Evolutionary conservation across 2,888 invertebrate genomes (phyloP).

Genomic region (Pherbina coryleti): DNA sequence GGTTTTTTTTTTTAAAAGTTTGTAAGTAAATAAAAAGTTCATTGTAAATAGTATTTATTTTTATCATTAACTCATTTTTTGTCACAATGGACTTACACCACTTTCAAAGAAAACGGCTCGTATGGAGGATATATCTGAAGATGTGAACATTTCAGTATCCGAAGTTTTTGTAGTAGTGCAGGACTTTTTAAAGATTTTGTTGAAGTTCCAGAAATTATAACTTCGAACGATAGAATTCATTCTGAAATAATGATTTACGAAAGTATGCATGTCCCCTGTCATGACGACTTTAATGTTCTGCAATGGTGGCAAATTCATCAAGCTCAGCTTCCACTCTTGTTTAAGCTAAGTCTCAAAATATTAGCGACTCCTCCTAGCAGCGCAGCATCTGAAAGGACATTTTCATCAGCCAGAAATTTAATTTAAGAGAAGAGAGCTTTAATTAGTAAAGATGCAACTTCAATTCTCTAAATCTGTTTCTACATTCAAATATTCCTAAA

Average conservation of each 20-base stretch:
- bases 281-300: slow-evolving; percentile 41
- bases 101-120: too few species aligned
- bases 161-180: background rate
- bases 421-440: too few species aligned
- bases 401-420: slow-evolving; percentile 15
- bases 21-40: too few species aligned
- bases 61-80: too few species aligned
- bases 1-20: too few species aligned
- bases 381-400: slow-evolving; percentile 15
- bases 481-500: background rate
- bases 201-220: slow-evolving; percentile 8
- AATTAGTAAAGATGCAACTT: background rate
- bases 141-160: slow-evolving; percentile 21
- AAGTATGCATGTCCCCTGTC: slow-evolving; percentile 15
- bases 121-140: slow-evolving; percentile 9
- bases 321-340: slow-evolving; percentile 19
- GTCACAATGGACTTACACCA: too few species aligned
- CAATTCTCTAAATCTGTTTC: slow-evolving; percentile 33
- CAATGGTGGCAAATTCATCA: slow-evolving; percentile 28
- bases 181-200: slow-evolving; percentile 43
- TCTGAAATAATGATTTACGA: slow-evolving; percentile 42
- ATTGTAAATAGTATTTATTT: too few species aligned
- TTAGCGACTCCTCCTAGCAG: slow-evolving; percentile 35
- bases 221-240: slow-evolving; percentile 18
- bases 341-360: slow-evolving; percentile 34